These are phyloP conservation scores for Rhopilema esculentum DNA, from an alignment of 30 jellyfish, hydroid and myxozoan genomes.

Conservation along the genomic window DNA sequence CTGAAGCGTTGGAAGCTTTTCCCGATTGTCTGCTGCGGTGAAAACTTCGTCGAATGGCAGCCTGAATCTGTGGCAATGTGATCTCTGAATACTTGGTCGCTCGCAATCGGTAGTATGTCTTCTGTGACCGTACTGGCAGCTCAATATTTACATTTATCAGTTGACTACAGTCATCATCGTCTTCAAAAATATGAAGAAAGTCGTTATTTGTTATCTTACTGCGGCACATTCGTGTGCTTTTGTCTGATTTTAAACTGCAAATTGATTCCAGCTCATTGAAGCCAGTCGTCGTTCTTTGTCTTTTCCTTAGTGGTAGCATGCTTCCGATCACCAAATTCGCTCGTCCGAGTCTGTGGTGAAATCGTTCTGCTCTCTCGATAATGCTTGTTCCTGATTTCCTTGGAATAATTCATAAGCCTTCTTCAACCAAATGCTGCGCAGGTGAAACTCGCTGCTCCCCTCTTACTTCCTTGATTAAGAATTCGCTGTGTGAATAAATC, in stretches of 20 bases:
- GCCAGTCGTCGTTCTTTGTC: neutral
- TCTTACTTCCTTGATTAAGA: neutral
- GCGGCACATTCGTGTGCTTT: neutral
- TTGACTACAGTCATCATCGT: neutral
- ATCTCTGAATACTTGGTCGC: neutral
- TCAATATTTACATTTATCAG: neutral
- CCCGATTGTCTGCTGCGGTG: neutral
- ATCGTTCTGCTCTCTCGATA: neutral
- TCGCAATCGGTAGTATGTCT: neutral
- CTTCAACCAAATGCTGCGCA: neutral
- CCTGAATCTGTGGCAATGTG: neutral
- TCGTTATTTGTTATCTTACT: neutral
- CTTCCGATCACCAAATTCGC: neutral
- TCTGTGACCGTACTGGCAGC: neutral
- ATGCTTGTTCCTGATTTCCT: neutral
- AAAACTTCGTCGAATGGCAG: neutral
- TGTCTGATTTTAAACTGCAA: neutral
- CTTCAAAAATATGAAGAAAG: neutral
- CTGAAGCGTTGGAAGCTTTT: neutral
- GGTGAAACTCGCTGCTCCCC: neutral
- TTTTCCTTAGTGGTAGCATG: neutral
- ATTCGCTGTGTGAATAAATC: neutral
- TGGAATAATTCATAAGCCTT: neutral
- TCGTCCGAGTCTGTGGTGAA: no score
- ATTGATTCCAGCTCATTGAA: neutral